Base-by-base conservation (phyloP, 2,113 vertebrate genomes). In the Marmota monax region DNA sequence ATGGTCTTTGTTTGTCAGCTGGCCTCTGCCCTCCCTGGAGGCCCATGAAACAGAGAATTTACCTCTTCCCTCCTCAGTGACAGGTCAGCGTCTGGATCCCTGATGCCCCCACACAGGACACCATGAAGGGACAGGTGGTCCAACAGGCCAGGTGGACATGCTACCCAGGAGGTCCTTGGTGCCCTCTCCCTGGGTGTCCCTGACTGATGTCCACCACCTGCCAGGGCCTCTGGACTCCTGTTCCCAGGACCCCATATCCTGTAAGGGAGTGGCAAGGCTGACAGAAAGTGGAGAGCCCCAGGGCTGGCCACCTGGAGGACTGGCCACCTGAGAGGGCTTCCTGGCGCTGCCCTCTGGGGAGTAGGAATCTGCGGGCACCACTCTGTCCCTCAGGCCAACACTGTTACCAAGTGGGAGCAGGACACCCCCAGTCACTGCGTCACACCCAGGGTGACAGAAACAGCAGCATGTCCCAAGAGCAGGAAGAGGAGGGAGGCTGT, bases 171-270 rank as follows among this genome's bases (percentile, higher is more conserved):
- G 23, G 25, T 0, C 42, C 32, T 22, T 42, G 63, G 79, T 2
- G 17, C 61, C 61, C 7, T 0, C 12, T 14, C 22, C 37, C 9
- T 0, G 7, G 14, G 18, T 0, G 2, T 8, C 90, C 17, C 1
- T 3, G 13, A 14, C 16, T 2, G 17, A 51, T 4, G 4, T 5
- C 22, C 48, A 13, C 1, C 0, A 27, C 39, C 61, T 0, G 1
- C 11, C 32, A 12, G 16, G 2, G 3, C 37, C 88, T 51, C 27
- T 10, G 34, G 65, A 2, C 20, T 34, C 2, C 20, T 0, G 5
- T 25, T 37, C 25, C 29, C 4, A 16, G 51, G 53, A 14, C 20
- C 14, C 53, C 29, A 63, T 25, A 20, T 80, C 70, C 63, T 0
- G 20, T 1, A 0, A 0, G 0, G 32, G 11, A 4, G 51, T 16